These are phyloP conservation scores for Rhinolophus sinicus DNA, from an alignment of 2,113 vertebrate genomes.

Conservation along the genomic window DNA sequence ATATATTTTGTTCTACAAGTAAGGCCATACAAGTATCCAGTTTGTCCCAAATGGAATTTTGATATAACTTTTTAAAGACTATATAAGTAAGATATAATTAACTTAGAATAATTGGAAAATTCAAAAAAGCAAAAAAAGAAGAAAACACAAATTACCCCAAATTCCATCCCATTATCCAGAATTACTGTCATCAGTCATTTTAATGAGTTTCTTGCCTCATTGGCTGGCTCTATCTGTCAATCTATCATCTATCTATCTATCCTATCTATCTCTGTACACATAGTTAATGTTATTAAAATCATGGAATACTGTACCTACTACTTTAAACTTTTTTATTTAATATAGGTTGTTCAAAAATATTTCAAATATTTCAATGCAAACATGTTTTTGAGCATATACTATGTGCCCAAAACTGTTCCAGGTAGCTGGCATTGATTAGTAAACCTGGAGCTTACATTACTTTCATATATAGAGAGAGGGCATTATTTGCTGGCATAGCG, in stretches of 20 bases:
- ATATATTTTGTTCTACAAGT: not conserved
- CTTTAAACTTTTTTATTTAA: not conserved
- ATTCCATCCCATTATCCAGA: not conserved
- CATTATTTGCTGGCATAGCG: not conserved
- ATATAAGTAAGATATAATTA: not conserved
- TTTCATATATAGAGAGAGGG: not conserved
- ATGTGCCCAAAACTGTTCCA: not conserved
- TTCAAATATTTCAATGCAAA: not conserved
- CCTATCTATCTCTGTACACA: not conserved
- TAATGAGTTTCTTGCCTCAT: not conserved
- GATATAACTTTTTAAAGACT: not conserved
- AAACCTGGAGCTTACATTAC: not conserved
- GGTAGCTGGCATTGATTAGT: not conserved
- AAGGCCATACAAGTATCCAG: not conserved
- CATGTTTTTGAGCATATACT: not conserved
- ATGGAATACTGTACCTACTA: not conserved
- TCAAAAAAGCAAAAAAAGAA: not conserved
- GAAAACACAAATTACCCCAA: not conserved
- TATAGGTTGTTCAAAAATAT: not conserved
- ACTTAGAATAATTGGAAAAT: constrained; percentile 30
- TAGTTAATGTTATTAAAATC: not conserved
- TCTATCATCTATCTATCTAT: too few species aligned
- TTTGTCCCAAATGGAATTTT: constrained; percentile 46
- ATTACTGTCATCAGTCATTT: not conserved
- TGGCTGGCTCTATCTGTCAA: not conserved